Evolutionary conservation across 2,888 invertebrate species (phyloP).

Genomic region (Stenichneumon culpator): DNA sequence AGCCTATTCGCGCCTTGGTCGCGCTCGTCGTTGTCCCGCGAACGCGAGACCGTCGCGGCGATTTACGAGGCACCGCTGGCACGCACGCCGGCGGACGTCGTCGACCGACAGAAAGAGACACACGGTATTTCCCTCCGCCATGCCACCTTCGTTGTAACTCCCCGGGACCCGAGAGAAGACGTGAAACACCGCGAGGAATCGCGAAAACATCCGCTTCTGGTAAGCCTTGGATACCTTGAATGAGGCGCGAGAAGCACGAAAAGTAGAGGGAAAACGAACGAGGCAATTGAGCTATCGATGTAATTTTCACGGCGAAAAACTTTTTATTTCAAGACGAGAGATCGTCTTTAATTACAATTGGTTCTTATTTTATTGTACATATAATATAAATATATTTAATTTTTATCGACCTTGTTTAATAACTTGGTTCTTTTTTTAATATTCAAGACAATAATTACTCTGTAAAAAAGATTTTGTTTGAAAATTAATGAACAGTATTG

Average conservation of each 20-base stretch:
- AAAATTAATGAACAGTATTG: too few relatives aligned
- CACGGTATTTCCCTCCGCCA: not conserved
- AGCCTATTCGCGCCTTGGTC: constrained; percentile 16
- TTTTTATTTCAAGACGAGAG: not conserved
- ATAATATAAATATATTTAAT: not conserved
- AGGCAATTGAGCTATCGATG: not conserved
- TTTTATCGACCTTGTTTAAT: not conserved
- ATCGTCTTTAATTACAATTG: not conserved
- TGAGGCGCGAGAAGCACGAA: not conserved
- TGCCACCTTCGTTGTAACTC: constrained; percentile 28
- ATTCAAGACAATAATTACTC: not conserved
- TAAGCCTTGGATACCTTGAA: not conserved
- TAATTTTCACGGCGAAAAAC: not conserved
- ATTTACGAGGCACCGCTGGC: constrained; percentile 52
- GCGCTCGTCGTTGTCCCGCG: constrained; percentile 13
- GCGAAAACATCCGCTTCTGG: constrained; percentile 34
- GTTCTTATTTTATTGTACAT: not conserved
- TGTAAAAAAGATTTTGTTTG: too few relatives aligned
- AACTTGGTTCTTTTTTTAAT: not conserved
- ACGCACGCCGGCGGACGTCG: constrained; percentile 50
- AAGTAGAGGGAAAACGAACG: not conserved
- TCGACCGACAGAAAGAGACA: constrained; percentile 51
- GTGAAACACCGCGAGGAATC: constrained; percentile 43
- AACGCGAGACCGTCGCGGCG: constrained; percentile 26
- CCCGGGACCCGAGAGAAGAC: constrained; percentile 21